Conservation (phyloP, 2,113 vertebrate genomes). For the Galbula dea region DNA sequence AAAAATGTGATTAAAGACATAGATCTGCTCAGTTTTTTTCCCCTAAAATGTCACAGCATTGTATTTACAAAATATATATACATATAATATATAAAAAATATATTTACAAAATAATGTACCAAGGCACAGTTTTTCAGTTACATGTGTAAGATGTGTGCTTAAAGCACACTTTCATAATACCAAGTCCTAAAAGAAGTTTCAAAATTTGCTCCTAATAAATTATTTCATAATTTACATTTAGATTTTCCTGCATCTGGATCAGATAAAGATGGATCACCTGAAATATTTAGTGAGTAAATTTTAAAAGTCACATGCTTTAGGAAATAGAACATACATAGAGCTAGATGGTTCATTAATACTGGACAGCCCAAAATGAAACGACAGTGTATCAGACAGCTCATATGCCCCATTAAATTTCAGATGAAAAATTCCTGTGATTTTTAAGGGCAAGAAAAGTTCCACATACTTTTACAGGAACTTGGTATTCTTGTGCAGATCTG, state of each 20-base stretch:
- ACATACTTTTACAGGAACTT: slow-evolving; percentile 41
- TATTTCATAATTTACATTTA: slow-evolving; percentile 6
- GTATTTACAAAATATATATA: too few species aligned
- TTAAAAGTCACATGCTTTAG: slow-evolving; percentile 20
- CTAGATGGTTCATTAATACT: slow-evolving; percentile 46
- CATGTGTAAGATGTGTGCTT: background rate
- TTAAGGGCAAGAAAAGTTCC: slow-evolving; percentile 43
- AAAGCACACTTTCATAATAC: background rate
- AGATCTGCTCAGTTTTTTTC: background rate
- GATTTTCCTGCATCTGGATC: background rate
- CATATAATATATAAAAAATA: too few species aligned
- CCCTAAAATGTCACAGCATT: background rate
- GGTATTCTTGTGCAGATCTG: slow-evolving; percentile 14
- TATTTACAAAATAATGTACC: background rate
- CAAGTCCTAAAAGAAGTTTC: background rate
- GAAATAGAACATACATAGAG: slow-evolving; percentile 6
- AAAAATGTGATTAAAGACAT: slow-evolving; percentile 33
- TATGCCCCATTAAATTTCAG: slow-evolving; percentile 31
- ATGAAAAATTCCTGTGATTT: slow-evolving; percentile 24
- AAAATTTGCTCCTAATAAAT: background rate
- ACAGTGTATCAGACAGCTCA: slow-evolving; percentile 11
- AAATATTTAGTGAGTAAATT: slow-evolving; percentile 43
- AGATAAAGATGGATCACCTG: background rate
- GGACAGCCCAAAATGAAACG: slow-evolving; percentile 58
- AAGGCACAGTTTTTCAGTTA: background rate